Evolutionary conservation across 1,140 invertebrate genomes (phyloP).

Genomic region (Drosophila seguyi): DNA sequence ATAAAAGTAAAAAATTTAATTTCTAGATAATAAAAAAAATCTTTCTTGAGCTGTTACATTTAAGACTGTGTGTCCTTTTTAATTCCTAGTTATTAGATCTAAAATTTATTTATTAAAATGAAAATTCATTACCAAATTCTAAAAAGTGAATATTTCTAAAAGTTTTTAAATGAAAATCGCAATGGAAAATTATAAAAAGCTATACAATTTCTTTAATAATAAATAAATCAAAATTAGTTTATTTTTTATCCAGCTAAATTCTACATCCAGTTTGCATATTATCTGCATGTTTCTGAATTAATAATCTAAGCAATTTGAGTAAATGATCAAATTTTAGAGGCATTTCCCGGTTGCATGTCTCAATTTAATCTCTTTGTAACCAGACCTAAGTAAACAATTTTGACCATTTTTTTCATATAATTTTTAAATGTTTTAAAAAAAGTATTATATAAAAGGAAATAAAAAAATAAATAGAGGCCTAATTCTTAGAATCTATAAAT

Average conservation of each 20-base stretch:
- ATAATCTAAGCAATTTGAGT: conserved; percentile 21
- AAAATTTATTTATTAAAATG: too few species aligned
- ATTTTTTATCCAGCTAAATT: not conserved
- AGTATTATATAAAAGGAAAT: not conserved
- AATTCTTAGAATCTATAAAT: not conserved
- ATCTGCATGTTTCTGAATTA: not conserved
- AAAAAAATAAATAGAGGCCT: not conserved
- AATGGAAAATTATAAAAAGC: not conserved
- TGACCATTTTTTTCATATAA: not conserved
- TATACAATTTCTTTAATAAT: not conserved
- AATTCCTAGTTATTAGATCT: too few species aligned
- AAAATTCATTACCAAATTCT: too few species aligned
- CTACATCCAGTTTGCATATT: too few species aligned
- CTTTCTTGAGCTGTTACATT: not conserved
- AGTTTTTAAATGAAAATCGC: too few species aligned
- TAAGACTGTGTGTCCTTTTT: not conserved
- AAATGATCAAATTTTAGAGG: conserved; percentile 13
- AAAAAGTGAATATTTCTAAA: too few species aligned
- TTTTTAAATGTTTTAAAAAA: conserved; percentile 8
- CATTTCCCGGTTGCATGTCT: conserved; percentile 29
- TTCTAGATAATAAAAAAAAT: not conserved
- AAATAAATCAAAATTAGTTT: not conserved
- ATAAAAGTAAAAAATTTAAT: not conserved
- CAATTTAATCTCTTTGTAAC: conserved; percentile 16
- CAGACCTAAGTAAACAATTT: conserved; percentile 19